Percentiles rank a stretch among this genome's conserved stretches.
Conservation (phyloP, 1,140 invertebrate genomes). For the Pseudomyrmex dendroicus region DNA sequence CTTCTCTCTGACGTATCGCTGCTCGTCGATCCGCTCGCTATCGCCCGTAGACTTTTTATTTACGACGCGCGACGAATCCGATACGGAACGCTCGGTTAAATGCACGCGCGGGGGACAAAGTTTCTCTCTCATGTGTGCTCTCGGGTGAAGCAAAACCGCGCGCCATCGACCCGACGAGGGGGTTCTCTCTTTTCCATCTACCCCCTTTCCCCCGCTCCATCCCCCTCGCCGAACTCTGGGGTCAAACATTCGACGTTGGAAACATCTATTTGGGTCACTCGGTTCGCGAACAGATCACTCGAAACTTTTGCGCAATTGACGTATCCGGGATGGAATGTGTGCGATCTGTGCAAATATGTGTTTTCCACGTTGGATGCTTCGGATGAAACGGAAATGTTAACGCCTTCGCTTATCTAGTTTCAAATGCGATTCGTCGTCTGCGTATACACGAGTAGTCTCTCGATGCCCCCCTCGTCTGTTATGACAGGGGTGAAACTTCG, state of each 20-base stretch:
- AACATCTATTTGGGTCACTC: conserved; percentile 55
- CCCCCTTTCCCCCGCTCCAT: no score
- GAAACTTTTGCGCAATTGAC: conserved; percentile 61
- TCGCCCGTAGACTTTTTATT: conserved; percentile 52
- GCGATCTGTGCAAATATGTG: conserved; percentile 59
- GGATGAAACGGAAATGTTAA: conserved; percentile 57
- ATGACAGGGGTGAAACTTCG: conserved; percentile 13
- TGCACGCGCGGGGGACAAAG: conserved; percentile 35
- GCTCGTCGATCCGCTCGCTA: conserved; percentile 1
- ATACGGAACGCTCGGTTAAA: conserved; percentile 48
- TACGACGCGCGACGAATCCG: conserved; percentile 29
- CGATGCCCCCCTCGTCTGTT: conserved; percentile 7
- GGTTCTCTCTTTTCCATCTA: conserved; percentile 27
- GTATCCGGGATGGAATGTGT: conserved; percentile 42
- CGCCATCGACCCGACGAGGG: conserved; percentile 33
- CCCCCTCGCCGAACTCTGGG: conserved; percentile 8
- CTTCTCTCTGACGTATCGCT: conserved; percentile 26
- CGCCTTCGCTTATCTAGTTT: conserved; percentile 34
- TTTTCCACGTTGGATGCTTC: conserved; percentile 22
- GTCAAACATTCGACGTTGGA: conserved; percentile 48
- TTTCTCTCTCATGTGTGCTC: conserved; percentile 33
- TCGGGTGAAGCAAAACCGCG: conserved; percentile 41
- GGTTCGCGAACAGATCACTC: conserved; percentile 54
- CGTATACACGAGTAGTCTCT: no score
- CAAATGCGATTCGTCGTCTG: neutral